Base-by-base conservation (phyloP, 2,797 vertebrate genomes). In the Tarsius wallacei region DNA sequence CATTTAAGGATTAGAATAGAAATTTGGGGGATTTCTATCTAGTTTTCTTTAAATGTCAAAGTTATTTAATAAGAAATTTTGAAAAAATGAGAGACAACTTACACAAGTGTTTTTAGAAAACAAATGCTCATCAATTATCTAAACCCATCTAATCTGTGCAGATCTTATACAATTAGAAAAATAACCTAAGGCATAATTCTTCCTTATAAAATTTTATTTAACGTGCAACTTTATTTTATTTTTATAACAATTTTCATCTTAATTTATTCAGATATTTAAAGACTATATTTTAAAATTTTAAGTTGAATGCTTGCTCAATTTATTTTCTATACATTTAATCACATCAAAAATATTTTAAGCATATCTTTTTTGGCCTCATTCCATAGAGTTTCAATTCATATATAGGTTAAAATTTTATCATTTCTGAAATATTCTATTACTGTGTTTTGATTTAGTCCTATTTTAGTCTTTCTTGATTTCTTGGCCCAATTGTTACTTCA, bases 391-490 rank as follows among this genome's bases (percentile, higher is more conserved):
- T 91, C 28, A 86, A 33, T 85, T 84, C 53, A 84, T 22, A 57
- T 1, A 76, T 51, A 42, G 16, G 31, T 78, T 94, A 91, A 85
- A 36, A 42, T 74, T 73, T 68, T 71, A 71, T 96, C 17, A 59
- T 74, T 92, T 78, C 6, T 12, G 33, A 93, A 93, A 42, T 3
- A 42, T 73, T 74, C n/a, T 85, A 51, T 64, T 55, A 36, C 59
- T 87, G 2, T 83, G 96, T 83, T 76, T 81, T 76, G 9, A 85
- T 22, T 71, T 82, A 68, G 36, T 77, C 19, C 85, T 90, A 12
- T 71, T 93, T 91, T 61, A 70, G 5, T 64, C 21, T 84, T 93
- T 53, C 49, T 90, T 88, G 73, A 88, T 64, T 90, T 85, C 8
- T 86, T 93, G 10, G 14, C 5, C 31, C 16, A 86, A 17, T 47